A percentile compares a stretch with the other conserved stretches of the same genome.
These are phyloP conservation scores for Sebastes flavidus DNA, from an alignment of 2,797 vertebrate species.

Conservation along the genomic window DNA sequence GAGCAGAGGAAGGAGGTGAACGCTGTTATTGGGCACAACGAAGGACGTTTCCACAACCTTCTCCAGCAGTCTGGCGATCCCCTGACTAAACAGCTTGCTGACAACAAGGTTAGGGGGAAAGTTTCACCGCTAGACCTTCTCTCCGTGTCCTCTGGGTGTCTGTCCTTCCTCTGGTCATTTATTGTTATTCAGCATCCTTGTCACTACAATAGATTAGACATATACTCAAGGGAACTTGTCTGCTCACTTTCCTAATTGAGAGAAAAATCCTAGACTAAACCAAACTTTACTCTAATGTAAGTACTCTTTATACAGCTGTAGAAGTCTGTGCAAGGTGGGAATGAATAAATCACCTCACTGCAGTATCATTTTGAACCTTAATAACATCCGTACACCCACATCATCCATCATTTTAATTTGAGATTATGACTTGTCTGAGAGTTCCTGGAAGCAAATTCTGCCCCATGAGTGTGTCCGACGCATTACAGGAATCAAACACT, in stretches of 20 bases:
- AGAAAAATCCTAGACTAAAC: neutral
- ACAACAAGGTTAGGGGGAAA: constrained; percentile 87
- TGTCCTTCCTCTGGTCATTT: constrained; percentile 28
- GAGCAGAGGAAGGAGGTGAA: constrained; percentile 87
- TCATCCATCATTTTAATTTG: constrained; percentile 70
- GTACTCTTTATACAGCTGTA: constrained; percentile 12
- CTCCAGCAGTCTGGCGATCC: constrained; percentile 86
- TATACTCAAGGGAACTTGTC: constrained; percentile 4
- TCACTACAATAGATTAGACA: neutral
- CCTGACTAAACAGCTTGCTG: constrained; percentile 88
- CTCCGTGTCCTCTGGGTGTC: neutral
- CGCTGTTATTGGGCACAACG: constrained; percentile 87
- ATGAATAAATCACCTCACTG: constrained; percentile 56
- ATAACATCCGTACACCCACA: constrained; percentile 44
- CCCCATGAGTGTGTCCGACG: neutral
- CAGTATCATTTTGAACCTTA: constrained; percentile 60
- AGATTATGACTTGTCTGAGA: constrained; percentile 48
- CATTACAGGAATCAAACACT: constrained; percentile 59
- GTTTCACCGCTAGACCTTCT: neutral
- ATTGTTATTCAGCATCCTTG: constrained; percentile 9
- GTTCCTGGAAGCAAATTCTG: constrained; percentile 10
- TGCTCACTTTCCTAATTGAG: constrained; percentile 20
- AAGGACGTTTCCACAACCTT: constrained; percentile 85
- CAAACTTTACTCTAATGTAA: constrained; percentile 32
- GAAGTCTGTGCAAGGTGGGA: constrained; percentile 22